Base-by-base conservation (phyloP, 2,797 vertebrate genomes). In the Sebastes baramenuke region DNA sequence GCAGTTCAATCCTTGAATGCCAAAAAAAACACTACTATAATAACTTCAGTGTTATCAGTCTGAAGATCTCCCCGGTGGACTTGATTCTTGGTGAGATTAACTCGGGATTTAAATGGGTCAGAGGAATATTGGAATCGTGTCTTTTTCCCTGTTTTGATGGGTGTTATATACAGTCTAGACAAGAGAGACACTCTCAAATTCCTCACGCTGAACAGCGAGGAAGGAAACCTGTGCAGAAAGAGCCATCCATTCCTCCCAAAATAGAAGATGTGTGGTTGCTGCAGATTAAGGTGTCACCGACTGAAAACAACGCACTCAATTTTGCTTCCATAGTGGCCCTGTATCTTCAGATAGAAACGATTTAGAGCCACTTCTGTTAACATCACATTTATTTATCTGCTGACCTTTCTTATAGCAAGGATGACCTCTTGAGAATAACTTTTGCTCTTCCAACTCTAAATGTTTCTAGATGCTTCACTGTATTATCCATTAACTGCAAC, bases 381-480 rank as follows among this genome's bases (percentile, higher is more conserved):
- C 80, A 80, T 88, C 70, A 16, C 81, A 83, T 90, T 87, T 80
- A 82, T 86, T 90, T 80, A 83, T 75, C 79, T 3, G 2, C 2
- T 85, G 81, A 89, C 87, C 87, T 93, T 92, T 92, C 70, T 83
- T 34, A 55, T 52, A 72, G 84, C 72, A 72, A 81, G 79, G 73
- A 74, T 79, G 76, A 88, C 78, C 77, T 84, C 65, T 80, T 25
- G 42, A 72, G 55, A 72, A 32, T 24, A 88, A 80, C 71, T 82
- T 80, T 83, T 84, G 56, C 69, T 74, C 25, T 56, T 70, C 12
- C 20, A 24, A 56, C 30, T 65, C 55, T 67, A 70, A 84, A 81
- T 84, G 77, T 72, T 74, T 70, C 77, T 70, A 59, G 22, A 79
- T 79, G 64, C 12, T 72, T 12, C 24, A 8, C 69, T 54, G 22